Conservation (phyloP, 2,113 vertebrate species). For the Rhabdornis inornatus region DNA sequence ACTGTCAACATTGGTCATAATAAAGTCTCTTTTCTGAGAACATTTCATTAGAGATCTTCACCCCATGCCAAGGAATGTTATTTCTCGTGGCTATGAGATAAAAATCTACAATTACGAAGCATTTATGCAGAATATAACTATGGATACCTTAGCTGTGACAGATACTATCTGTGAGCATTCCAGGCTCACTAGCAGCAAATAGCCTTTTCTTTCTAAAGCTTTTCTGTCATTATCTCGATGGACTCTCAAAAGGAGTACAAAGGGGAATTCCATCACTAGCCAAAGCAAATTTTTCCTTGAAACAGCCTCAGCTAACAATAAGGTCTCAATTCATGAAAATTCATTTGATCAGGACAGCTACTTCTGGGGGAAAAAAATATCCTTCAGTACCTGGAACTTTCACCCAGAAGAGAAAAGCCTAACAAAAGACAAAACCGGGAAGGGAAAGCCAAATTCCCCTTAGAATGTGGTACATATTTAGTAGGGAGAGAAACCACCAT, state of each 20-base stretch:
- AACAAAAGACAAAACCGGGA: not conserved
- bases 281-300: not conserved
- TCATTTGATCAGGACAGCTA: not conserved
- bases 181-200: not conserved
- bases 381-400: not conserved
- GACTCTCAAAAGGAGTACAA: not conserved
- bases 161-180: not conserved
- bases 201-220: not conserved
- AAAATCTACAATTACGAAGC: not conserved
- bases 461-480: constrained; percentile 21
- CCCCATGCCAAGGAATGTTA: not conserved
- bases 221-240: not conserved
- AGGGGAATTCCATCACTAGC: not conserved
- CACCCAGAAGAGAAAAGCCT: not conserved
- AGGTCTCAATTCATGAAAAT: not conserved
- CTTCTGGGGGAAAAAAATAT: not conserved
- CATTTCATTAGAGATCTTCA: not conserved
- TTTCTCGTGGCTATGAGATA: not conserved
- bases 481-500: constrained; percentile 24
- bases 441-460: not conserved
- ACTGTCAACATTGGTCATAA: not conserved
- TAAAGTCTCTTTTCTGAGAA: not conserved
- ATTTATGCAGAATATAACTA: not conserved
- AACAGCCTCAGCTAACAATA: not conserved
- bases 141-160: not conserved